Conservation (phyloP, 2,113 vertebrate genomes). For the Vanacampus margaritifer region DNA sequence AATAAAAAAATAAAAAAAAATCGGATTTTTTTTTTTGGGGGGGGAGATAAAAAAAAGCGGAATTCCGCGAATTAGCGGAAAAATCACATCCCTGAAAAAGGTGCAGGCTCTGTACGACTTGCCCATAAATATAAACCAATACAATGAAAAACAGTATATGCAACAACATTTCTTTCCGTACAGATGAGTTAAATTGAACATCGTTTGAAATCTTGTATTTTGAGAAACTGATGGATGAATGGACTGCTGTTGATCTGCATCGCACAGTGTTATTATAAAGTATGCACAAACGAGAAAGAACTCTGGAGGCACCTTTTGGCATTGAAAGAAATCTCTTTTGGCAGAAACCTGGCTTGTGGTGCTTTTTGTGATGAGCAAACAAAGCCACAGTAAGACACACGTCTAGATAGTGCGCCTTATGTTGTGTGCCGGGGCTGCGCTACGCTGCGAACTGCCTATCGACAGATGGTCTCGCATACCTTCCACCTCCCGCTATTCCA, state of each 20-base stretch:
- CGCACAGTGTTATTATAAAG: neutral
- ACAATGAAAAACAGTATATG: too few species aligned
- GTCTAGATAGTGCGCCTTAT: neutral
- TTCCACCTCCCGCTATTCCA: conserved; percentile 42
- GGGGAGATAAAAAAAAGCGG: too few species aligned
- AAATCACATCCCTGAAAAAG: too few species aligned
- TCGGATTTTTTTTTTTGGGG: too few species aligned
- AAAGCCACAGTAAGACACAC: neutral
- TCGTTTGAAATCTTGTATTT: neutral
- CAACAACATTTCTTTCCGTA: neutral
- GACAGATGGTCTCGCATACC: conserved; percentile 51
- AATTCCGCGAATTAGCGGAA: too few species aligned
- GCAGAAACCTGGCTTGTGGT: conserved; percentile 25
- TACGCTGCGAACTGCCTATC: conserved; percentile 20
- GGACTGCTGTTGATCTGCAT: conserved; percentile 15
- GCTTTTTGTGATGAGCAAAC: conserved; percentile 10
- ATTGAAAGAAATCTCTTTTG: conserved; percentile 21
- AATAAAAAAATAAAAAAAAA: too few species aligned
- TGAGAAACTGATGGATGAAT: neutral
- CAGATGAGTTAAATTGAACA: too few species aligned
- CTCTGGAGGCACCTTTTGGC: conserved; percentile 21
- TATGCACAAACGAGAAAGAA: conserved; percentile 23
- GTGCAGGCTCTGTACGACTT: too few species aligned
- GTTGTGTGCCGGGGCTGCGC: conserved; percentile 11
- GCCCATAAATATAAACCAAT: too few species aligned